Evolutionary conservation across 2,113 vertebrate species (phyloP), one percentile per base, ranked within the genome.

Genomic region (Mustela nigripes): DNA sequence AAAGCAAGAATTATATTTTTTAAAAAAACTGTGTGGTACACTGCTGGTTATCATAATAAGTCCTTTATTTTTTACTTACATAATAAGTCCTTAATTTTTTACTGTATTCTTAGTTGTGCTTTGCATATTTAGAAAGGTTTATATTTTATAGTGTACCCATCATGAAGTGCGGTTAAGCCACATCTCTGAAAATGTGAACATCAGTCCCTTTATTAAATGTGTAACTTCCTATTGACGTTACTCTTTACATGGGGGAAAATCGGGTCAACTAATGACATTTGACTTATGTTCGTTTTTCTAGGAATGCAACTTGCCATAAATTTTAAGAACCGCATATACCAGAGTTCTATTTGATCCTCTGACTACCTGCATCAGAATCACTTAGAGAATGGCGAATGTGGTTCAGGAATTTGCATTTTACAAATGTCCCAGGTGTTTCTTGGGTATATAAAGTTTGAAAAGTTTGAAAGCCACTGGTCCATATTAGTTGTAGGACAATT

Each of bases 161-260:
- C 33, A 62, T 63, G 42, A 92, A 71, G 36, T 60, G 4, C 15
- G 1, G 42, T 81, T 88, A 88, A 93, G 36, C 65, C 33, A 63
- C 48, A 58, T 67, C 16, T 71, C 48, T 36, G 22, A 91, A 85
- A 91, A 71, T 63, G 39, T 9, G 63, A 88, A 63, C n/a, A 45
- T 18, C 53, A 33, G 24, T 63, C n/a, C 24, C 36, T 92, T 65
- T 5, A 33, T 86, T 86, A 96, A 92, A 60, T 71, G 50, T 16
- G n/a, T 94, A 67, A 50, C 22, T 95, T 96, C 18, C 58, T 53
- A 10, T 94, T 89, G 95, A 78, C 45, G 24, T 73, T 89, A 58
- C 60, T 62, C 48, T 15, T 82, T 96, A 4, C 82, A 74, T 56
- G 53, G 36, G 48, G 50, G 24, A 48, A 76, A 85, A 81, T 89